Evolutionary conservation across 2,888 invertebrate genomes (phyloP).

Genomic region (Ellobium chinense): DNA sequence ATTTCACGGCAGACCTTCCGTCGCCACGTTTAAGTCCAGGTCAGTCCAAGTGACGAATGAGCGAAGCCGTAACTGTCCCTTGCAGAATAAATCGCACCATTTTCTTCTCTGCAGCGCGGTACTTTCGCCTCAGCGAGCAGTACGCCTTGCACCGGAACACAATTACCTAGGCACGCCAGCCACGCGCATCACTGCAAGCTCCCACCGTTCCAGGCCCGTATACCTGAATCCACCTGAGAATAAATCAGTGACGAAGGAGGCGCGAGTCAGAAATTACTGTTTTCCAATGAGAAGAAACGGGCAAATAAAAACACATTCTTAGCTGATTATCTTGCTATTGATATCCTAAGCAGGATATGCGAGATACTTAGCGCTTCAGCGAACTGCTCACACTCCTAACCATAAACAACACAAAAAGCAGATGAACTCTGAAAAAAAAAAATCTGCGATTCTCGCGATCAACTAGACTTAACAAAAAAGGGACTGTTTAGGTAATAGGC

Average conservation of each 20-base stretch:
- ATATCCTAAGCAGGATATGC: not conserved
- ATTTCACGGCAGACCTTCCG: too few species aligned
- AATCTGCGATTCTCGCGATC: not conserved
- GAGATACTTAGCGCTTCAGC: not conserved
- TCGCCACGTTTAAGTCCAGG: not conserved
- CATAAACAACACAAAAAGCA: slow-evolving; percentile 1
- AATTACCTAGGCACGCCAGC: not conserved
- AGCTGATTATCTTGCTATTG: slow-evolving; percentile 1
- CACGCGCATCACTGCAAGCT: not conserved
- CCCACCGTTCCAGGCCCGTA: too few species aligned
- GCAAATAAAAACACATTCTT: slow-evolving; percentile 17
- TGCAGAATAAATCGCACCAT: not conserved
- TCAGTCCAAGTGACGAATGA: not conserved
- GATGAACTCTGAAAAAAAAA: not conserved
- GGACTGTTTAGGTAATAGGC: not conserved
- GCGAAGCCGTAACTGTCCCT: not conserved
- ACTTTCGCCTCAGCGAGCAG: not conserved
- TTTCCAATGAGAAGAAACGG: slow-evolving; percentile 11
- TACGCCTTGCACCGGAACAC: not conserved
- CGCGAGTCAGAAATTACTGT: slow-evolving; percentile 9
- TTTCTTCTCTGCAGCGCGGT: too few species aligned
- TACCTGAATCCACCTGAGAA: not conserved
- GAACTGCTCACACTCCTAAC: not conserved
- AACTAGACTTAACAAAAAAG: not conserved
- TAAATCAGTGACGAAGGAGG: not conserved